Conservation (phyloP, 2,113 vertebrate genomes). For the Sarotherodon lohbergeri region DNA sequence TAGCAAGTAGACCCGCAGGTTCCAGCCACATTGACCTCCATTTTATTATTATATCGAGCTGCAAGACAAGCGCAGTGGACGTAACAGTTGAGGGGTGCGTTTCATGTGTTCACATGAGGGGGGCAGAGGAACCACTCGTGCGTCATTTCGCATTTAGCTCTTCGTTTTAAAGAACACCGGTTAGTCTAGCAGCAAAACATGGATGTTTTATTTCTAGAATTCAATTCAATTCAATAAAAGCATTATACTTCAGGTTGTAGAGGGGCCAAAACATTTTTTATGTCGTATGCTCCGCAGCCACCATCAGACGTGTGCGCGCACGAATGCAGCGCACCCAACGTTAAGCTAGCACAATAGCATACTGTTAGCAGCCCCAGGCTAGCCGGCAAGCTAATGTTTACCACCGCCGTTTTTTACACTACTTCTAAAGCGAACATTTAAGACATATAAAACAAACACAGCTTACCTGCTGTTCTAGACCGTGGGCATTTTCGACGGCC, state of each 20-base stretch:
- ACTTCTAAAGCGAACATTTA: background rate
- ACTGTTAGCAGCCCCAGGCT: conserved; percentile 29
- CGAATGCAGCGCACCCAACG: conserved; percentile 34
- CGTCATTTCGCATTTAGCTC: background rate
- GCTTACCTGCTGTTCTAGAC: conserved; percentile 97
- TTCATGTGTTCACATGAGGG: background rate
- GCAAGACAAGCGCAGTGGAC: conserved; percentile 57
- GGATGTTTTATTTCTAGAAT: rapidly evolving
- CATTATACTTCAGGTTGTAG: background rate
- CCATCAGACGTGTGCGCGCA: rapidly evolving
- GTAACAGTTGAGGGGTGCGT: conserved; percentile 29
- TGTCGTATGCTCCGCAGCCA: background rate
- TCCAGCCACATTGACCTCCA: conserved; percentile 52
- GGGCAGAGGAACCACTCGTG: background rate
- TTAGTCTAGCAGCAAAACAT: rapidly evolving
- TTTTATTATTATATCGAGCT: conserved; percentile 52
- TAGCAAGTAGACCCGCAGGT: background rate
- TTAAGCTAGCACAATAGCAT: conserved; percentile 47
- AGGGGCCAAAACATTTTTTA: rapidly evolving
- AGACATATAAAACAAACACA: background rate
- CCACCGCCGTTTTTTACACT: background rate
- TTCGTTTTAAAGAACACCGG: rapidly evolving
- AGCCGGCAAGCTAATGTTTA: conserved; percentile 41
- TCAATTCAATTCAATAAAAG: rapidly evolving
- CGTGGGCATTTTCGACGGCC: conserved; percentile 93